Evolutionary conservation across 2,113 vertebrate species (phyloP).

Genomic region (Chloropsis cyanopogon): DNA sequence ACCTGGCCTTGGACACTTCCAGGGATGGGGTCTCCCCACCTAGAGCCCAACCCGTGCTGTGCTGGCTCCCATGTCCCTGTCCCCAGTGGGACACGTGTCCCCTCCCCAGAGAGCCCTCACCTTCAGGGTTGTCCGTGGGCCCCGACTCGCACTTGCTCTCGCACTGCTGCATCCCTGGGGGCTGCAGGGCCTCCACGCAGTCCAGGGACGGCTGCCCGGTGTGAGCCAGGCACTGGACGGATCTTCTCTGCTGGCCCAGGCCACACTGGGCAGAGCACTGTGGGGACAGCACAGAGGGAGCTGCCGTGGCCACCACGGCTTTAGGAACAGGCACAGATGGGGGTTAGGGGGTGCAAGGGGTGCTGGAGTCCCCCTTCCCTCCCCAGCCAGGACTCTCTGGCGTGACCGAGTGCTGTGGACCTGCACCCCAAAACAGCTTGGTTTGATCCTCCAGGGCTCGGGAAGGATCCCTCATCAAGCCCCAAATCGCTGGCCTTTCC

Average conservation of each 20-base stretch:
- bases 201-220: conserved; percentile 83
- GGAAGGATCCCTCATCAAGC: not conserved
- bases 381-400: not conserved
- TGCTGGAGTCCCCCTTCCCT: not conserved
- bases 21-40: not conserved
- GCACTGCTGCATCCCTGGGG: conserved; percentile 86
- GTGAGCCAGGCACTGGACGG: conserved; percentile 88
- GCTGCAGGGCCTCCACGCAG: conserved; percentile 84
- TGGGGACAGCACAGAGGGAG: not conserved
- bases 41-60: fast-evolving
- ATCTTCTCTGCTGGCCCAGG: conserved; percentile 88
- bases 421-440: not conserved
- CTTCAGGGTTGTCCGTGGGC: conserved; percentile 89
- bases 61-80: fast-evolving
- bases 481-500: not conserved
- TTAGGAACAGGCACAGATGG: fast-evolving
- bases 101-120: conserved; percentile 47
- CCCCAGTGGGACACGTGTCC: fast-evolving
- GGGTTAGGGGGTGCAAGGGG: too few species aligned
- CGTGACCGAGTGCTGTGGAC: fast-evolving
- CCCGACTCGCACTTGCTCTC: conserved; percentile 88
- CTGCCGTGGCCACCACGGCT: fast-evolving
- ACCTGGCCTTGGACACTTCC: not conserved
- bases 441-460: not conserved
- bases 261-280: conserved; percentile 93